Evolutionary conservation across 2,888 invertebrate species (phyloP), one percentile per base, ranked within the genome.

Genomic region (Drosophila cyrtoloma): DNA sequence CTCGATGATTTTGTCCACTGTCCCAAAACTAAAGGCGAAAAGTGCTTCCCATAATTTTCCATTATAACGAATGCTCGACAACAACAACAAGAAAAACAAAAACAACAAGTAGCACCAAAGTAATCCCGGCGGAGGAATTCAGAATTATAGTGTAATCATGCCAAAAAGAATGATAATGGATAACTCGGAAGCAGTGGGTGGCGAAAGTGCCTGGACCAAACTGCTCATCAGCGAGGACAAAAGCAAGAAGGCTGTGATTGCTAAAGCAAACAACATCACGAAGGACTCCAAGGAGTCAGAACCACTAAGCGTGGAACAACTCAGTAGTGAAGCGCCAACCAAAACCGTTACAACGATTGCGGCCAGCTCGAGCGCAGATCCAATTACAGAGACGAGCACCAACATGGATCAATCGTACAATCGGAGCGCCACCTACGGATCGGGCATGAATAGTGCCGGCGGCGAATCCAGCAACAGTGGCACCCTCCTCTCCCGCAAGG

Each of bases 121-220:
- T 39, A 32, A 64, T 12, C n/a, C 30, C 0, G 6, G 3, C 22
- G 22, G 22, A 47, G 4, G 47, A 22, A 28, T 28, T 12, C 35
- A 80, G 33, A 64, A 69, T 39, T 68, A 76, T 61, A 39, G 14
- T 14, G 58, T 30, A 61, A 12, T 22, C 14, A 79, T 75, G 75
- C 82, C 80, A 81, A 82, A 90, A 50, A 90, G 81, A 84, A 93
- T 93, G 93, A 93, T 93, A 83, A 92, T 92, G 75, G 93, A 93
- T 73, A 92, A 91, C 75, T 79, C 91, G 69, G 93, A 93, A 57
- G 86, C 86, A 69, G 75, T 88, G 22, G 56, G 50, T 44, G 90
- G 91, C 61, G 93, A 93, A 74, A 88, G 92, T 69, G 92, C 93
- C 60, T 94, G 94, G 94, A 93, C 93, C 1, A 93, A 94, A 81